phyloP scores from a whole-genome alignment of 2,888 invertebrate species.

The Tetramorium bicarinatum region DNA sequence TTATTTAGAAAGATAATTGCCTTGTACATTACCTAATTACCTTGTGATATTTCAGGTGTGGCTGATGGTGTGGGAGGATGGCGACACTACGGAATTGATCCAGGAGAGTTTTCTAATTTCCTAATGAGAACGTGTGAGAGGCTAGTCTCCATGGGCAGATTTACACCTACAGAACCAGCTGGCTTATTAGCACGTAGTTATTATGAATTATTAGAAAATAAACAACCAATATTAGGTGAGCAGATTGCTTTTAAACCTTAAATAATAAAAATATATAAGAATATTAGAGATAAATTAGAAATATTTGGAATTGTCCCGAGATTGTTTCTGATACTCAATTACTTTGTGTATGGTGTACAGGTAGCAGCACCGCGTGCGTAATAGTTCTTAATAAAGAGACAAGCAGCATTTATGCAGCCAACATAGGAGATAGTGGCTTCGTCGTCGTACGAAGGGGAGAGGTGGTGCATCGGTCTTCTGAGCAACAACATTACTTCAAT shows the following conservation, averaged over 20 bases:
- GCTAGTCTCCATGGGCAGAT: slow-evolving; percentile 95
- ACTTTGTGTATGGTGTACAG: slow-evolving; percentile 86
- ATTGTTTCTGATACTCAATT: not conserved
- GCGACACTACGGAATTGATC: slow-evolving; percentile 99
- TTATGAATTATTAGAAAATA: slow-evolving; percentile 96
- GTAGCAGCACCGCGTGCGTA: slow-evolving; percentile 99
- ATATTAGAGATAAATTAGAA: not conserved
- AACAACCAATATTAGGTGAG: slow-evolving; percentile 96
- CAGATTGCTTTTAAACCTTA: slow-evolving; percentile 9
- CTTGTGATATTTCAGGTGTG: slow-evolving; percentile 91
- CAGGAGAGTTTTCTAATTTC: slow-evolving; percentile 97
- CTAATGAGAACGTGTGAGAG: slow-evolving; percentile 98
- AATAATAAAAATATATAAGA: no score
- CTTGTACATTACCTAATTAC: not conserved
- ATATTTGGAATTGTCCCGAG: not conserved
- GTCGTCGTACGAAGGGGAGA: slow-evolving; percentile 95
- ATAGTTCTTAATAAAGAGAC: slow-evolving; percentile 96
- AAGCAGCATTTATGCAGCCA: slow-evolving; percentile 96
- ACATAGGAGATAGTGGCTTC: slow-evolving; percentile 99
- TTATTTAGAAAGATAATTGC: not conserved
- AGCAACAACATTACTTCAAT: slow-evolving; percentile 99
- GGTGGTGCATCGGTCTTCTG: slow-evolving; percentile 96
- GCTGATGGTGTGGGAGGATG: slow-evolving; percentile 99
- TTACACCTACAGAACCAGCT: slow-evolving; percentile 95
- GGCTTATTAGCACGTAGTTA: slow-evolving; percentile 96